Base-by-base conservation (phyloP, 2,888 invertebrate species). In the Rhingia rostrata region DNA sequence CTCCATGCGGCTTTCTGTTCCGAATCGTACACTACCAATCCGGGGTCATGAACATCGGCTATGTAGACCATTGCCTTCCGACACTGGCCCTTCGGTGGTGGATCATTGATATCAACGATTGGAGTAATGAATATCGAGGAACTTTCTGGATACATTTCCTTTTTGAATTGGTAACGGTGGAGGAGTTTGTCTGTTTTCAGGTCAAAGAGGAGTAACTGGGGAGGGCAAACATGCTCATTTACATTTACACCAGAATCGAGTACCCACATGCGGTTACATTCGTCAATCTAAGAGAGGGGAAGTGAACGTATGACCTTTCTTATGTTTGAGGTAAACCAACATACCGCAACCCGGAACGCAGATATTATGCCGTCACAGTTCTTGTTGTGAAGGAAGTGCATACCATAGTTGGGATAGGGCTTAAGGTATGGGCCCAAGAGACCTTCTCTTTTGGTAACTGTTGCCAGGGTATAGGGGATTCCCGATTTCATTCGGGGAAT, bases 141-240 rank as follows among this genome's bases (percentile, higher is more conserved):
- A 0, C 80, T 84, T 0, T 88, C 70, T 5, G 83, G 88, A 63
- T 88, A 91, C 0, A 89, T 75, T 0, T 58, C 37, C 0, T 85
- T 74, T 12, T 89, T 88, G 33, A 92, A 89, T 6, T 88, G 88
- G 79, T 89, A 91, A 7, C 91, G 89, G 86, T 89, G 89, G 12
- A 94, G 86, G 77, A 92, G 89, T 0, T 93, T 93, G 89, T 96
- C 94, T 0, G 92, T 94, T 37, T 88, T 88, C 39, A 96, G 90
- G 89, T 96, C 94, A 88, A 96, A 96, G 0, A 95, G 94, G 3
- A 96, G 90, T 6, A 97, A 90, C 89, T 97, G 95, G 0, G 97
- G 95, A 0, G 93, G 93, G 88, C 97, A 97, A 10, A 92, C 88
- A 86, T 93, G 93, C 0, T 87, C 85, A 0, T 93, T 92, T 0